Base-by-base conservation (phyloP, 2,888 invertebrate species). In the Hydropsyche betteni region DNA sequence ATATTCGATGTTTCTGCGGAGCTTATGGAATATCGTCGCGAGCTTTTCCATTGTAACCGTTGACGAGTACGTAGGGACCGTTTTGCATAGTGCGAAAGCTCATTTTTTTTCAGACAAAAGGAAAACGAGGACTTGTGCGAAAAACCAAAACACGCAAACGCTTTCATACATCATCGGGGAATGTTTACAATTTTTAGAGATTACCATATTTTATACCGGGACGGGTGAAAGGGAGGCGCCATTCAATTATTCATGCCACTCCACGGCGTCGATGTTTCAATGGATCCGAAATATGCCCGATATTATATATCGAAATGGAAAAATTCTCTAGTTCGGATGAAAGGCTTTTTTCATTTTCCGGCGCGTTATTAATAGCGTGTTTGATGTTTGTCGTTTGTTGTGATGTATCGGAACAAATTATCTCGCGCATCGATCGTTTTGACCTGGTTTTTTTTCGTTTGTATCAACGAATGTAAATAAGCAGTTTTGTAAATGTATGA, bases 141-240 rank as follows among this genome's bases (percentile, higher is more conserved):
- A 68, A 74, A 74, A 74, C 50, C 51, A 50, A 69, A 74, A 75
- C 75, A 77, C 58, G 74, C 70, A 34, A 74, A 74, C 71, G 74
- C 74, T 75, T 75, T 75, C 75, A 68, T 74, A 71, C 74, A 73
- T 77, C 75, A 74, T 73, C 53, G 69, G 64, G 69, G 69, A 76
- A 72, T 76, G 76, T 76, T 78, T 78, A 72, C 77, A 72, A 70
- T 76, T 76, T 76, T 74, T 70, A 34, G 55, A 68, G 74, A 77
- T 77, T 77, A 71, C 74, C 76, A 74, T 77, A 74, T 77, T 77
- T 74, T 72, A 71, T 74, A 44, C 64, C 36, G 68, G 75, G 50
- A 24, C 12, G 64, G 58, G 38, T 12, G 58, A 34, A 69, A 70
- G 75, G 16, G 12, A 24, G 73, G 74, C 36, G 69, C 74, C 70